A percentile compares a stretch with the other conserved stretches of the same genome.
These are phyloP conservation scores for Tenthredo mesomela DNA, from an alignment of 2,888 invertebrate genomes.

Conservation along the genomic window DNA sequence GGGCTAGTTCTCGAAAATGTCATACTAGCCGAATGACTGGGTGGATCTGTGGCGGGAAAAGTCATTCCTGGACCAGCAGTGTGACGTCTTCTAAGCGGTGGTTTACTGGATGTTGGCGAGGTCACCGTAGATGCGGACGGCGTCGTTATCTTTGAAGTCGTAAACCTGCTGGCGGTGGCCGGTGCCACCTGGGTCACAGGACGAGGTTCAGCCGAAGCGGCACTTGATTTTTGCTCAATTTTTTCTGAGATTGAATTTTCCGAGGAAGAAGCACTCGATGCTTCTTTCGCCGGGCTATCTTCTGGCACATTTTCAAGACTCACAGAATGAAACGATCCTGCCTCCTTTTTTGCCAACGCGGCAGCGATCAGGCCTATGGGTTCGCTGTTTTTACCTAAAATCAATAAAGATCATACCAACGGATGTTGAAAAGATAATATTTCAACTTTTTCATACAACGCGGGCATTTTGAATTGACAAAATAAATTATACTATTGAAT, in stretches of 20 bases:
- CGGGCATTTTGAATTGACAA: neutral
- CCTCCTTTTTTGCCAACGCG: conserved; percentile 57
- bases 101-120: conserved; percentile 73
- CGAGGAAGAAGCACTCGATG: conserved; percentile 71
- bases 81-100: conserved; percentile 72
- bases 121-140: conserved; percentile 72
- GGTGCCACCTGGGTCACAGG: neutral
- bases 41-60: conserved; percentile 75
- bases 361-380: conserved; percentile 30
- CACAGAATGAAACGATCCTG: conserved; percentile 61
- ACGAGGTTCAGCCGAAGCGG: conserved; percentile 7
- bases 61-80: conserved; percentile 75
- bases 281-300: conserved; percentile 51
- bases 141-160: conserved; percentile 65
- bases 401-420: neutral
- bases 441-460: neutral
- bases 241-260: conserved; percentile 74
- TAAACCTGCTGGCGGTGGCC: conserved; percentile 29
- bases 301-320: neutral
- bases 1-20: conserved; percentile 77
- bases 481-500: neutral
- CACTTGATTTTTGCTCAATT: conserved; percentile 68
- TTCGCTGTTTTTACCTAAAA: conserved; percentile 69
- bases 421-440: neutral
- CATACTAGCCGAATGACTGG: conserved; percentile 75